A percentile compares a stretch with the other conserved stretches of the same genome.
phyloP scores from a whole-genome alignment of 2,888 invertebrate species.

The Yponomeuta malinellus region DNA sequence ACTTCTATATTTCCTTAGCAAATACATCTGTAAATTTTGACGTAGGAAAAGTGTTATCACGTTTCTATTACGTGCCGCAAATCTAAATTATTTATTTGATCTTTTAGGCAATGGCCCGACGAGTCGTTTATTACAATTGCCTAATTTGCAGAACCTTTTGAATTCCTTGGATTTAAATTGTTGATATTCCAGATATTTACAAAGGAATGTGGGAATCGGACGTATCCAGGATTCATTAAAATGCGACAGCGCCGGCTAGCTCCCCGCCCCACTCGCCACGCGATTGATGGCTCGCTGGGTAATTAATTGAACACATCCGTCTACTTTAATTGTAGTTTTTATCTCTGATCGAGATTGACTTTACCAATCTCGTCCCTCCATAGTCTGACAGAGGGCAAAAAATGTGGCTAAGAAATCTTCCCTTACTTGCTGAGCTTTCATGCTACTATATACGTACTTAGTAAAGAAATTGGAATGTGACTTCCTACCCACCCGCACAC shows the following conservation, averaged over 20 bases:
- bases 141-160: no score
- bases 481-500: no score
- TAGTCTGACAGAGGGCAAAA: not conserved
- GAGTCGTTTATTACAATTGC: no score
- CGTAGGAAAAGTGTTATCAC: no score
- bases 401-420: not conserved
- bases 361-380: constrained; percentile 5
- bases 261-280: not conserved
- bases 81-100: no score
- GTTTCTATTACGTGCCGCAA: no score
- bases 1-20: no score
- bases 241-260: not conserved
- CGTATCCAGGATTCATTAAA: not conserved
- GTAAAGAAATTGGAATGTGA: not conserved
- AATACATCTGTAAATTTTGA: no score
- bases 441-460: not conserved
- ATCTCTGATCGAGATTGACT: constrained; percentile 34
- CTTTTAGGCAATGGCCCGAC: no score
- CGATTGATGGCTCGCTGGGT: constrained; percentile 17
- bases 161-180: no score
- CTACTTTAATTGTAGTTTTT: constrained; percentile 43
- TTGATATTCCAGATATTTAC: not conserved
- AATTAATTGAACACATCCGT: constrained; percentile 49
- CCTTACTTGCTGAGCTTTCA: not conserved
- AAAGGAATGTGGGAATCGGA: not conserved